phyloP scores from a whole-genome alignment of 2,113 vertebrate species.

The Brevimyrus niger region DNA sequence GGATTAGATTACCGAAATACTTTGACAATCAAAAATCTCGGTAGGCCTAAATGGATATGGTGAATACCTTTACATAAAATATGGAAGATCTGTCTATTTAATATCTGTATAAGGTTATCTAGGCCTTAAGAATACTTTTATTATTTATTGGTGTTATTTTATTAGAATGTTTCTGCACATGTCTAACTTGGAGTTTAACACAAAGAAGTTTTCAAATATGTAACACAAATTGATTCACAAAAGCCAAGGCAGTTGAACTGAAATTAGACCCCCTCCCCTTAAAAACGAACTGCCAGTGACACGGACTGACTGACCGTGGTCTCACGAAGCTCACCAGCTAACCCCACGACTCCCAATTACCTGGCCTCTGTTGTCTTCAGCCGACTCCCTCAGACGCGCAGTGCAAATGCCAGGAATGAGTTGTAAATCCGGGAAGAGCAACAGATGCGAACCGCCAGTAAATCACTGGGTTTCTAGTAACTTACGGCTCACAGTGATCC shows the following conservation, averaged over 20 bases:
- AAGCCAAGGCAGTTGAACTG: neutral
- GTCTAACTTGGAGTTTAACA: neutral
- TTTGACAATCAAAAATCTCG: neutral
- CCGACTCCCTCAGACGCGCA: neutral
- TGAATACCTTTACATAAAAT: neutral
- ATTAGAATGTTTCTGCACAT: neutral
- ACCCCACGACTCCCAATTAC: conserved; percentile 16
- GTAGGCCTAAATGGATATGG: neutral
- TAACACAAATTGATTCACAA: neutral
- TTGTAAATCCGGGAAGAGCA: conserved; percentile 4
- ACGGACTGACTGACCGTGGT: conserved; percentile 1
- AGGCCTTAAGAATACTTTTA: neutral
- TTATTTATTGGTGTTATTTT: neutral
- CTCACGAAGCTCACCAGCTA: conserved; percentile 9
- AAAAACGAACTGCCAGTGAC: neutral
- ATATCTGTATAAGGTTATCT: neutral
- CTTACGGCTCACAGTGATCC: neutral
- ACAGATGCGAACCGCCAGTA: conserved; percentile 7
- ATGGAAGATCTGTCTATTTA: neutral
- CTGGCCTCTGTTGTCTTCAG: conserved; percentile 2
- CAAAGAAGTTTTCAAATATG: neutral
- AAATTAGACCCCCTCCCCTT: neutral
- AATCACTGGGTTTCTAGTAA: neutral
- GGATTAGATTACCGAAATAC: neutral
- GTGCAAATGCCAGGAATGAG: neutral